Conservation (phyloP, 1,140 invertebrate genomes). For the Achroia grisella region DNA sequence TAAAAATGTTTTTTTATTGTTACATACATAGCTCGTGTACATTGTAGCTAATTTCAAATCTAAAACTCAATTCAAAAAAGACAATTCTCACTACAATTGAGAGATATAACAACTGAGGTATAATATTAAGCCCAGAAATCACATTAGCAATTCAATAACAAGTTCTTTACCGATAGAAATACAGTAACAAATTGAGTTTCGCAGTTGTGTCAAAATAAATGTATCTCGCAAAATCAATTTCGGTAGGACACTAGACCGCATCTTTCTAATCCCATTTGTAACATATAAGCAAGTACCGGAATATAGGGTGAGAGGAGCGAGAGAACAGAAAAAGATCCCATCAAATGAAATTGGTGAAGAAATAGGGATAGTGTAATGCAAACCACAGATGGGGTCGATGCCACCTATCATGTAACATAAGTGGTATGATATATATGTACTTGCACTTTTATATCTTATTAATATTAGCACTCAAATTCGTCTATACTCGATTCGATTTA, state of each 20-base stretch:
- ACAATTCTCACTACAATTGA: too few species aligned
- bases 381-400: conserved; percentile 10
- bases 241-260: conserved; percentile 18
- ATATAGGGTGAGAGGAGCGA: conserved; percentile 24
- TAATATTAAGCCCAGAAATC: too few species aligned
- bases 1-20: too few species aligned
- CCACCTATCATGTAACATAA: conserved; percentile 1
- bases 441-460: too few species aligned
- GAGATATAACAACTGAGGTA: too few species aligned
- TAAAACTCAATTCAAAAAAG: too few species aligned
- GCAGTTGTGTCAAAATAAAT: conserved; percentile 18
- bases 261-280: conserved; percentile 41
- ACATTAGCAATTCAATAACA: neutral
- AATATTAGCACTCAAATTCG: too few species aligned
- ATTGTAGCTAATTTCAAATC: too few species aligned
- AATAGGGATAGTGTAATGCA: conserved; percentile 14
- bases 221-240: conserved; percentile 34
- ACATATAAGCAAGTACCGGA: conserved; percentile 35
- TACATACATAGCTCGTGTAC: too few species aligned
- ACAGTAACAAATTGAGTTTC: conserved; percentile 10
- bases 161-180: conserved; percentile 2
- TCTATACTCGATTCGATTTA: too few species aligned
- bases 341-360: conserved; percentile 27
- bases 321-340: conserved; percentile 25
- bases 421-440: conserved; percentile 4